Evolutionary conservation across 1,140 invertebrate genomes (phyloP).

Genomic region (Cryptotermes secundus): DNA sequence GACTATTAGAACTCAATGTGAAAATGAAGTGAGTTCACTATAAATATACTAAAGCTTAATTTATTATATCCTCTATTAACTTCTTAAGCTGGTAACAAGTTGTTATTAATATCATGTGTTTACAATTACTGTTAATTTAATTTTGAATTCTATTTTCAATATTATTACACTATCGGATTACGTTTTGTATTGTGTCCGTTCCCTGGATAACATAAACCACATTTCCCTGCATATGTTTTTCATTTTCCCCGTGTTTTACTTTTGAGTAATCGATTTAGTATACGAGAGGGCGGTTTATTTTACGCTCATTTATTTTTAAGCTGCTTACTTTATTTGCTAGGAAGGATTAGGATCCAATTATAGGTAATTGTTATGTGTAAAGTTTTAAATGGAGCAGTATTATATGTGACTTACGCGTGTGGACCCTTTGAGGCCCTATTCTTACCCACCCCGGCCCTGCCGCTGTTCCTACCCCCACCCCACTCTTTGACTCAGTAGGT

Average conservation of each 20-base stretch:
- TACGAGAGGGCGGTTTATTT: background rate
- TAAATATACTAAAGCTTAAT: background rate
- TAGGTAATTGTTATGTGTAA: constrained; percentile 16
- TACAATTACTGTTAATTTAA: background rate
- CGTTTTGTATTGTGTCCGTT: background rate
- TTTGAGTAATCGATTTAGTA: background rate
- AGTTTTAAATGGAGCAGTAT: background rate
- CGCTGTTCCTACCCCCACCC: background rate
- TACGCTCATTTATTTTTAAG: constrained; percentile 4
- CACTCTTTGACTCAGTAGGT: background rate
- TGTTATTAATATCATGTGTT: background rate
- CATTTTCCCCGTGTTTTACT: background rate
- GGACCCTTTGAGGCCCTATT: background rate
- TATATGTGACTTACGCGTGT: background rate
- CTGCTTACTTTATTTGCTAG: background rate
- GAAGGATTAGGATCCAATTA: background rate
- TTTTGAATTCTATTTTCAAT: background rate
- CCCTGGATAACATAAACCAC: background rate
- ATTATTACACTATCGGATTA: constrained; percentile 3
- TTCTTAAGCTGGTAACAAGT: background rate
- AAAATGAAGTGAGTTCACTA: background rate
- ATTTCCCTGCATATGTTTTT: background rate
- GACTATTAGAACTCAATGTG: no score
- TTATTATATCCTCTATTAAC: background rate
- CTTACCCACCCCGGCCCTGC: no score